Evolutionary conservation across 2,888 invertebrate species (phyloP).

Genomic region (Drosophila monieri): DNA sequence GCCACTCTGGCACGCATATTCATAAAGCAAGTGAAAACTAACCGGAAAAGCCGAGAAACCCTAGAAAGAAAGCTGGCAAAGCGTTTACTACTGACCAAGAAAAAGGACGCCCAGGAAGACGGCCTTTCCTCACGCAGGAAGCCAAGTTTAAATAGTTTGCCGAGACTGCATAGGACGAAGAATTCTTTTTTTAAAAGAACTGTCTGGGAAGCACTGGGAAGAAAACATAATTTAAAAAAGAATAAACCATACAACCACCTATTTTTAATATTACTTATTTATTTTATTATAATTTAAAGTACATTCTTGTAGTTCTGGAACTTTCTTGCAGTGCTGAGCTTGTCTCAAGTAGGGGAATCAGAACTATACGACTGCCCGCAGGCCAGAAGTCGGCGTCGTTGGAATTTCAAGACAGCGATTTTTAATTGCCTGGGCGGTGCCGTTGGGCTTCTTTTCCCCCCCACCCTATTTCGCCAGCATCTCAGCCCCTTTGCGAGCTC

Average conservation of each 20-base stretch:
- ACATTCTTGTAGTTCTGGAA: not conserved
- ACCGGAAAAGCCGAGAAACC: conserved; percentile 53
- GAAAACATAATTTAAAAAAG: not conserved
- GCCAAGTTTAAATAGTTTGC: conserved; percentile 40
- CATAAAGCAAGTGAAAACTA: conserved; percentile 68
- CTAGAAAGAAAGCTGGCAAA: conserved; percentile 56
- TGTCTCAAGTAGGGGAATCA: conserved; percentile 10
- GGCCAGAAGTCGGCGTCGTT: conserved; percentile 53
- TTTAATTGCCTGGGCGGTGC: conserved; percentile 59
- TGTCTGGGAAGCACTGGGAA: too few species aligned
- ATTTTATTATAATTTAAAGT: not conserved
- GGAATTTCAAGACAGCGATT: conserved; percentile 67
- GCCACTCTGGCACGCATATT: conserved; percentile 31
- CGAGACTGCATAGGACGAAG: conserved; percentile 2
- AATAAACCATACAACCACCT: too few species aligned
- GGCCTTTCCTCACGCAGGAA: conserved; percentile 40
- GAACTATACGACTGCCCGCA: conserved; percentile 36
- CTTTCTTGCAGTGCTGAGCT: conserved; percentile 9
- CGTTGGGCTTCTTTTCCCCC: not conserved
- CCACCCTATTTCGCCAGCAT: not conserved
- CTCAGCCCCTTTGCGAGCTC: not conserved
- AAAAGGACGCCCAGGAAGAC: conserved; percentile 52
- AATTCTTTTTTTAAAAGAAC: too few species aligned
- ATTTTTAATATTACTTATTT: not conserved
- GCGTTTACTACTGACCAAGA: conserved; percentile 49